These are phyloP conservation scores for Tetrapedia diversipes DNA, from an alignment of 2,888 invertebrate genomes.

Conservation along the genomic window DNA sequence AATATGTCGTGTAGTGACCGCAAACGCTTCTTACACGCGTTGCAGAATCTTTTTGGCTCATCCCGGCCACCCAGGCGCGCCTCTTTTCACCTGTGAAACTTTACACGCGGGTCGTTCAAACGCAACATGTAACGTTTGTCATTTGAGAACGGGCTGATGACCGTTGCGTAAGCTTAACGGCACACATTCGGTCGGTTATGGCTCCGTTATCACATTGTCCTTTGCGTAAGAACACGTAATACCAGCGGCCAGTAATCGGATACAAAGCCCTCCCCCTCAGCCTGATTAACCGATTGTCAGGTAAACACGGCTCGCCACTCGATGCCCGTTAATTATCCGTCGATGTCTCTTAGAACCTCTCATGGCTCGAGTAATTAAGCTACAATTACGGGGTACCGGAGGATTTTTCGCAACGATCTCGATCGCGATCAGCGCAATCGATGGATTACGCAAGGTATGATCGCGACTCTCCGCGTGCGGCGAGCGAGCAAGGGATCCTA, in stretches of 20 bases:
- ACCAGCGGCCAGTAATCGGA: constrained; percentile 40
- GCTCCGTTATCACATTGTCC: constrained; percentile 24
- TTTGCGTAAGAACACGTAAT: constrained; percentile 49
- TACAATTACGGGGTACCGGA: constrained; percentile 1
- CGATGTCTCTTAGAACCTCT: constrained; percentile 2
- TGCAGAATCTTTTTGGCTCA: no score
- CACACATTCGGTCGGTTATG: constrained; percentile 12
- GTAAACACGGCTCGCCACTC: constrained; percentile 31
- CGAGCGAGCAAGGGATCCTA: neutral
- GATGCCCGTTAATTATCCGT: constrained; percentile 38
- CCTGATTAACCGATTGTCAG: constrained; percentile 52
- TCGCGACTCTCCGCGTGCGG: neutral
- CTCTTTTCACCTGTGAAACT: no score
- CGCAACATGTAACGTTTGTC: neutral
- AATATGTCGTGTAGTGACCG: no score
- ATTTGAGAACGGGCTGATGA: constrained; percentile 7
- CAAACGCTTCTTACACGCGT: no score
- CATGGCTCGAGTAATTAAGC: constrained; percentile 10
- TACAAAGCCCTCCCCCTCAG: constrained; percentile 40
- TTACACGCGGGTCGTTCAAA: no score
- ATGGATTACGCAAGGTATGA: neutral
- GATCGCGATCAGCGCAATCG: neutral
- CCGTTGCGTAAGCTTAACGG: constrained; percentile 32
- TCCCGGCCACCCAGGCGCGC: no score
- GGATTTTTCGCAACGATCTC: constrained; percentile 24